Conservation (phyloP, 2,113 vertebrate species). For the Motacilla alba region DNA sequence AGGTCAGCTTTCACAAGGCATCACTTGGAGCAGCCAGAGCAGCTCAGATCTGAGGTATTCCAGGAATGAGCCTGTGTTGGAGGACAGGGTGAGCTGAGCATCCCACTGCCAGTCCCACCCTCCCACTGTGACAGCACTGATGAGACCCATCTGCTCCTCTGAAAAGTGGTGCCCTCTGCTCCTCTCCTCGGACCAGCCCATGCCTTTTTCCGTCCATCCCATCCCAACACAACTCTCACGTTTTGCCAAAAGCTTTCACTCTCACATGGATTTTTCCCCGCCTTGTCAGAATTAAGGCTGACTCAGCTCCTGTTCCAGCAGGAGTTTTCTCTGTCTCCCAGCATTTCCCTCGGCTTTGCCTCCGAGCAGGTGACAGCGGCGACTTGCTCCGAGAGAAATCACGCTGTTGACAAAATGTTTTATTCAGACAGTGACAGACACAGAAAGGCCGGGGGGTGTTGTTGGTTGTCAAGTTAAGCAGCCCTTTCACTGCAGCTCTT, state of each 20-base stretch:
- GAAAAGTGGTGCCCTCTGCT: background rate
- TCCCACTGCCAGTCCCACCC: background rate
- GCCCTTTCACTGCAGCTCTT: background rate
- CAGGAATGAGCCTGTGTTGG: fast-evolving
- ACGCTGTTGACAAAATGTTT: background rate
- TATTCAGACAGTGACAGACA: constrained; percentile 2
- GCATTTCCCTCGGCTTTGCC: background rate
- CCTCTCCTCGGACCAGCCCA: background rate
- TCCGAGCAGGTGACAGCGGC: background rate
- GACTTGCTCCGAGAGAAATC: background rate
- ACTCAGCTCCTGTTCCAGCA: background rate
- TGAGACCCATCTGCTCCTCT: fast-evolving
- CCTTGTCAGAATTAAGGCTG: background rate
- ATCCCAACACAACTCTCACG: fast-evolving
- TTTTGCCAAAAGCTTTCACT: background rate
- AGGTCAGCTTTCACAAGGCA: background rate
- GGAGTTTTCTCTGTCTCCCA: background rate
- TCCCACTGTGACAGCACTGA: background rate
- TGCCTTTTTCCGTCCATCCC: background rate
- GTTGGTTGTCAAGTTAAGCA: background rate
- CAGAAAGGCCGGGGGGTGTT: background rate
- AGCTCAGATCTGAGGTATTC: background rate
- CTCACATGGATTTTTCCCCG: background rate
- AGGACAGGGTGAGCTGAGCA: background rate
- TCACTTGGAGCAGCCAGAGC: background rate